Conservation (phyloP, 2,113 vertebrate species). For the Scortum barcoo region DNA sequence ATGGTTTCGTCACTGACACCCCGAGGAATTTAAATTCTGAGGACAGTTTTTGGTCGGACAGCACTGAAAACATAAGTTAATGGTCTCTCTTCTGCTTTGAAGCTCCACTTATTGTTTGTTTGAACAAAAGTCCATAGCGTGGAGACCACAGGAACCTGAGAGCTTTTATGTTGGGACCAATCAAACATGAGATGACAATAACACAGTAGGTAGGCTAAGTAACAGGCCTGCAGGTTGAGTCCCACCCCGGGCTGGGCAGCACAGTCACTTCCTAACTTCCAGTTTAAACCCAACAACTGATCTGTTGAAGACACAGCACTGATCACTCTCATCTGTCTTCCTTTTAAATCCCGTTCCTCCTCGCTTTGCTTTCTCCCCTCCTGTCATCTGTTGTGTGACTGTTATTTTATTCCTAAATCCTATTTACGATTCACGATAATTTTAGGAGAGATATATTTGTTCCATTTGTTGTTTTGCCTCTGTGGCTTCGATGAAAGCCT, state of each 20-base stretch:
- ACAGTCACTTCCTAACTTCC: constrained; percentile 19
- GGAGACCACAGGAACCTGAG: constrained; percentile 52
- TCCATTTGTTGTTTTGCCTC: neutral
- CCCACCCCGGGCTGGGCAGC: constrained; percentile 14
- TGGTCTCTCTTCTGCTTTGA: constrained; percentile 50
- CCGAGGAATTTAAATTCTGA: neutral
- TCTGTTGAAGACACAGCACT: neutral
- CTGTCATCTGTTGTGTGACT: neutral
- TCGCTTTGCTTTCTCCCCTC: neutral
- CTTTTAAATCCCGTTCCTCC: neutral
- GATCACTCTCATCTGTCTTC: neutral
- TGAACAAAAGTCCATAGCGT: constrained; percentile 31
- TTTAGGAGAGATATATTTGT: constrained; percentile 8
- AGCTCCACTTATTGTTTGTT: constrained; percentile 55
- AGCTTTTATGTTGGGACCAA: constrained; percentile 49
- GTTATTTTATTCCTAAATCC: neutral
- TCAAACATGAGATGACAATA: constrained; percentile 58
- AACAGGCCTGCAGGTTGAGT: constrained; percentile 12
- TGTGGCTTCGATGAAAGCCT: neutral
- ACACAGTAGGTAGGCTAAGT: constrained; percentile 45
- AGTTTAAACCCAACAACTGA: constrained; percentile 35
- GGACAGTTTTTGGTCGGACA: neutral
- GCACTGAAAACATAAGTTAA: neutral
- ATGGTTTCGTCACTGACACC: neutral
- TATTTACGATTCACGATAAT: neutral